A percentile compares a stretch with the other conserved stretches of the same genome.
Evolutionary conservation across 2,888 invertebrate genomes (phyloP).

Genomic region (Drepana falcataria): DNA sequence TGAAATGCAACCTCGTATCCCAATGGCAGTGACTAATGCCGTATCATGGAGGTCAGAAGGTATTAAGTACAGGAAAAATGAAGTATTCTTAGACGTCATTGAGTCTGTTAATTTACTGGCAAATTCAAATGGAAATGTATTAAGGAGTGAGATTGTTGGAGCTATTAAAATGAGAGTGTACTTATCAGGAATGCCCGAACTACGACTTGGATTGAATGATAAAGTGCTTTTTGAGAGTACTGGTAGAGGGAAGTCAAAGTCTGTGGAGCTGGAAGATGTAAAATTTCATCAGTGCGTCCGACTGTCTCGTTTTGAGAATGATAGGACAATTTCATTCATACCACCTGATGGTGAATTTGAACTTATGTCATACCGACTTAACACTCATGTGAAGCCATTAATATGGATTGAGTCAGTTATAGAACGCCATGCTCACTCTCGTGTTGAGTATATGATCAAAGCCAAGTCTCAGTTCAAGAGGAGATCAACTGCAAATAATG

Average conservation of each 20-base stretch:
- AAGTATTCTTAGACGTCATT: constrained; percentile 99
- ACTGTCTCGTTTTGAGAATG: constrained; percentile 97
- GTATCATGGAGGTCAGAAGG: constrained; percentile 99
- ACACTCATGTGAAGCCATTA: constrained; percentile 97
- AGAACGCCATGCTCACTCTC: constrained; percentile 96
- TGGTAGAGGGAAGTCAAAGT: constrained; percentile 97
- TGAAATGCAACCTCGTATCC: constrained; percentile 96
- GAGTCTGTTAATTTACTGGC: constrained; percentile 98
- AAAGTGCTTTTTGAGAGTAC: constrained; percentile 99
- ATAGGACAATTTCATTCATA: constrained; percentile 98
- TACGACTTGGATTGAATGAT: constrained; percentile 97
- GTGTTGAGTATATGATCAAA: constrained; percentile 99
- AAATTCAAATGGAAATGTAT: constrained; percentile 96
- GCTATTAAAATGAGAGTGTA: constrained; percentile 99
- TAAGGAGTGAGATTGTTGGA: constrained; percentile 98
- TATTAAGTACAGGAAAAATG: constrained; percentile 98
- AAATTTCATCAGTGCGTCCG: constrained; percentile 99
- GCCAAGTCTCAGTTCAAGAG: constrained; percentile 99
- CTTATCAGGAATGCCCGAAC: constrained; percentile 98
- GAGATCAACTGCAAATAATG: constrained; percentile 98
- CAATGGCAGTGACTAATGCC: constrained; percentile 99
- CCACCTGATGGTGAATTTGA: constrained; percentile 99
- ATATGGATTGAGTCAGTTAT: constrained; percentile 99
- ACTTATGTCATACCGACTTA: constrained; percentile 97
- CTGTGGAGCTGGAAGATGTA: constrained; percentile 98